Percentiles rank a stretch among this genome's conserved stretches.
These are phyloP conservation scores for Centropristis striata DNA, from an alignment of 2,113 vertebrate species.

Conservation along the genomic window DNA sequence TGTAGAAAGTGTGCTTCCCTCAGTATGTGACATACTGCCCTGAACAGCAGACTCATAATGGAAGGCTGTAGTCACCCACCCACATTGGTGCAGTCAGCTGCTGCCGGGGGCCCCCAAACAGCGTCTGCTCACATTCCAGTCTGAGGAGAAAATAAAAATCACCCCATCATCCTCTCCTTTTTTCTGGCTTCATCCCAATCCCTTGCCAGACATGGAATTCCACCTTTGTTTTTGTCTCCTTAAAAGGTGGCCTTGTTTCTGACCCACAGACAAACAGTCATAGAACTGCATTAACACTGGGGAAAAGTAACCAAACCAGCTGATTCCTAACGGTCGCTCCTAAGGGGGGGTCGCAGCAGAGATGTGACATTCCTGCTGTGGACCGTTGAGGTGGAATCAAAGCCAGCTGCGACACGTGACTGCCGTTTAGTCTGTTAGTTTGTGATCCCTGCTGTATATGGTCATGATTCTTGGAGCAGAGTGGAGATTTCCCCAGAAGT, in stretches of 20 bases:
- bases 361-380: slow-evolving; percentile 58
- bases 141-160: slow-evolving; percentile 60
- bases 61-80: slow-evolving; percentile 49
- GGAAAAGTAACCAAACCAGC: slow-evolving; percentile 8
- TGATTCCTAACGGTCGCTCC: slow-evolving; percentile 14
- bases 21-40: slow-evolving; percentile 57
- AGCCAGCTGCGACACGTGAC: slow-evolving; percentile 69
- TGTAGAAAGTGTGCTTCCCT: slow-evolving; percentile 8
- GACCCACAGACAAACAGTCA: slow-evolving; percentile 8
- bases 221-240: slow-evolving; percentile 59
- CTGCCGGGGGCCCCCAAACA: slow-evolving; percentile 36
- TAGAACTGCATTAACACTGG: not conserved
- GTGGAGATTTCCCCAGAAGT: slow-evolving; percentile 66
- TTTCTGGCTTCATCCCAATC: not conserved
- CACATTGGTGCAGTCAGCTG: slow-evolving; percentile 64
- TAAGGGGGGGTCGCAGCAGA: slow-evolving; percentile 27
- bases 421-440: slow-evolving; percentile 33
- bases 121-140: slow-evolving; percentile 60
- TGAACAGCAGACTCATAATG: slow-evolving; percentile 29
- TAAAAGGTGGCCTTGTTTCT: slow-evolving; percentile 72
- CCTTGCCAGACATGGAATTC: slow-evolving; percentile 37
- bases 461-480: slow-evolving; percentile 74
- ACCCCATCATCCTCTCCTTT: slow-evolving; percentile 27
- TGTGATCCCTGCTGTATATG: slow-evolving; percentile 75
- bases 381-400: slow-evolving; percentile 26